Base-by-base conservation (phyloP, 1,140 invertebrate species). In the Drosophila melanica region DNA sequence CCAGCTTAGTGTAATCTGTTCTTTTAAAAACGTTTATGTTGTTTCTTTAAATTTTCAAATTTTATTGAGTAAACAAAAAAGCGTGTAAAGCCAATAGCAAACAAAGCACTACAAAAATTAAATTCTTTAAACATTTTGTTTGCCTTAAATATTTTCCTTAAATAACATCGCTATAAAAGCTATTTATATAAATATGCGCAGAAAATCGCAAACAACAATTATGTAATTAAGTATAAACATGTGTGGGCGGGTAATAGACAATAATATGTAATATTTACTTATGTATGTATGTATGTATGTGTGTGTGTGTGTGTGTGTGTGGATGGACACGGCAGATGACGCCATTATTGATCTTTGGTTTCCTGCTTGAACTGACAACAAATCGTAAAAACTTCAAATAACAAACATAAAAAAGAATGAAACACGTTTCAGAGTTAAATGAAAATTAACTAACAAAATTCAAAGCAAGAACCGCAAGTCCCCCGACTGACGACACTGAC, bases 151-250 rank as follows among this genome's bases (percentile, higher is more conserved):
- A 84, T 64, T 58, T 68, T 72, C 62, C 78, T 82, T 79, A 71
- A 87, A 89, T 89, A 86, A 86, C 82, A 79, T 85, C 64, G 79
- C 82, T 82, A 65, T 86, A 77, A 82, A 86, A 86, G 86, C 84
- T 85, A 81, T 77, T 82, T 82, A 66, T 81, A 80, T 77, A 82
- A 79, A 79, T 82, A 74, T 74, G 71, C 66, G 60, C 59, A 75
- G 66, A 47, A 42, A 82, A 79, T 71, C 77, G 80, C 80, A 84
- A 84, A 85, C 84, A 89, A 89, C 84, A 89, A 89, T 82, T 80
- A 87, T 77, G 69, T 87, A 76, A 68, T 79, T 73, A 79, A 66
- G 66, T 65, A 75, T 80, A 81, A 81, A 80, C 69, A 80, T 64
- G 58, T 77, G 41, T 53, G 72, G 71, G 58, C 66, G 63, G 59